Evolutionary conservation across 2,888 invertebrate genomes (phyloP).

Genomic region (Drosophila siamana): DNA sequence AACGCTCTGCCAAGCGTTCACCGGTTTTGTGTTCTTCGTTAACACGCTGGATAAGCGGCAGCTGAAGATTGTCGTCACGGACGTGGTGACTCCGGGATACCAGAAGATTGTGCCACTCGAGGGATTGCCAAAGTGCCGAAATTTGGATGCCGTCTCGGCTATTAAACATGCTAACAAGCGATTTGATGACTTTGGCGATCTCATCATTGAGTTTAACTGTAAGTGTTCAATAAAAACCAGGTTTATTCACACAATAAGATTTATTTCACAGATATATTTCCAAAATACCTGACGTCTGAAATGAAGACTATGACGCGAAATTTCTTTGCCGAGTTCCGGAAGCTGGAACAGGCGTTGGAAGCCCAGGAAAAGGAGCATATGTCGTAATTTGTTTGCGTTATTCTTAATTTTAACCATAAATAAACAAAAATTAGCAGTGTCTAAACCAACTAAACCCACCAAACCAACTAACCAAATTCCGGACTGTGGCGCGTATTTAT

Average conservation of each 20-base stretch:
- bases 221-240: conserved; percentile 14
- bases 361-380: conserved; percentile 46
- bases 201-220: conserved; percentile 89
- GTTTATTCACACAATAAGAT: neutral
- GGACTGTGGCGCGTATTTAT: neutral
- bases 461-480: neutral
- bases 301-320: conserved; percentile 84
- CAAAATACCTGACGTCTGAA: conserved; percentile 85
- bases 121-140: conserved; percentile 89
- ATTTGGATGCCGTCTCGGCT: conserved; percentile 85
- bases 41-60: conserved; percentile 90
- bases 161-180: conserved; percentile 86
- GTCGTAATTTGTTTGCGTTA: conserved; percentile 9
- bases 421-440: conserved; percentile 49
- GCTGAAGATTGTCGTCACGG: conserved; percentile 89
- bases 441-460: neutral
- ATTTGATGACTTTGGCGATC: conserved; percentile 87
- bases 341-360: conserved; percentile 53
- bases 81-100: conserved; percentile 90
- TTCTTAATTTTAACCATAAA: conserved; percentile 17
- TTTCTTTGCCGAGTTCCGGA: conserved; percentile 62
- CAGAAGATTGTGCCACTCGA: conserved; percentile 90
- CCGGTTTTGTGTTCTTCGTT: conserved; percentile 89
- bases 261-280: conserved; percentile 84
- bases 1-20: conserved; percentile 89